Base-by-base conservation (phyloP, 2,888 invertebrate species). In the Conops quadrifasciatus region DNA sequence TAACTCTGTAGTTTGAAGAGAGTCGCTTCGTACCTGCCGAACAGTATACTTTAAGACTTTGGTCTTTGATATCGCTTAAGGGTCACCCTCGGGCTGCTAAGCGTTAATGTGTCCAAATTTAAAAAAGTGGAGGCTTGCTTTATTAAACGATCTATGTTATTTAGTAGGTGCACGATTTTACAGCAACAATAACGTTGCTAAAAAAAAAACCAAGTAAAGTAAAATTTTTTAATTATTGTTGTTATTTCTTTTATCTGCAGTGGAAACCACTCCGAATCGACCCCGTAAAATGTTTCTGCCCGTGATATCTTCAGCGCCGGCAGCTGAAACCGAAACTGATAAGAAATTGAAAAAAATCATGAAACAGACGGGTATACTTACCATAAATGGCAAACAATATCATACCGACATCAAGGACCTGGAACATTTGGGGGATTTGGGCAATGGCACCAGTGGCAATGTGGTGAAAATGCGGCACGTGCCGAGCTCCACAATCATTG, bases 381-480 rank as follows among this genome's bases (percentile, higher is more conserved):
- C 90, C 75, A 93, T 97, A 72, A 91, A 93, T 78, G 93, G 93
- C 63, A 87, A 89, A 78, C 90, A 91, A 80, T 96, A 94, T 87
- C 89, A 91, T 74, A 94, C 95, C 3, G 91, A 91, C 76, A 92
- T 94, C 79, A 91, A 92, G 79, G 94, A 96, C 80, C 88, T 96
- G 83, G 92, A 94, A 78, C 93, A 94, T 78, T 87, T 95, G 70
- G 95, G 95, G 2, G 96, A 96, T 85, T 88, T 96, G 71, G 96
- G 96, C 70, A 94, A 94, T 83, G 98, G 98, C 16, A 98, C 98
- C 16, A 98, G 98, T 84, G 98, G 98, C 11, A 97, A 97, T 85
- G 98, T 99, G 11, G 94, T 97, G 47, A 97, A 97, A 87, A 98
- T 98, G 97, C 87, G 91, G 77, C 98, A 98, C 85, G 92, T 90